Percentiles rank a stretch among this genome's conserved stretches.
phyloP scores from a whole-genome alignment of 2,888 invertebrate species.

The Polydrusus pterygomalis region DNA sequence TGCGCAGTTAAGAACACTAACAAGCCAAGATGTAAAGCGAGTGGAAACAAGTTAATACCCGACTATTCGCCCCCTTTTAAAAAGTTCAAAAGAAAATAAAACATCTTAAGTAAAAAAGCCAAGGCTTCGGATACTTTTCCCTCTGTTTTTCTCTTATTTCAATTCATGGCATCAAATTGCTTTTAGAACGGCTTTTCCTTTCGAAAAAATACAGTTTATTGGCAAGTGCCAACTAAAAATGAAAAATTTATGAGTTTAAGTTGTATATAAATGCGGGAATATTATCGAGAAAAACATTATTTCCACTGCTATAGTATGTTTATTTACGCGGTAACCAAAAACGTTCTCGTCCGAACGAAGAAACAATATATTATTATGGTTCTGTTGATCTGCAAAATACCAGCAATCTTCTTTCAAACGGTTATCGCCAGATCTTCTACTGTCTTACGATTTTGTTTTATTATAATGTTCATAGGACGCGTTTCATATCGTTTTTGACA shows the following conservation, averaged over 20 bases:
- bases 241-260: neutral
- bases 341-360: too few species aligned
- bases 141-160: neutral
- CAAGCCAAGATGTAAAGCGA: neutral
- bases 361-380: too few species aligned
- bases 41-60: conserved; percentile 5
- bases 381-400: too few species aligned
- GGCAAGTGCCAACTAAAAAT: neutral
- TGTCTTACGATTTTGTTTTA: too few species aligned
- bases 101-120: conserved; percentile 13
- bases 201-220: neutral
- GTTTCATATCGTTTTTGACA: too few species aligned
- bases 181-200: neutral
- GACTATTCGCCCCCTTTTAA: neutral
- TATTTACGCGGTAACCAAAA: too few species aligned
- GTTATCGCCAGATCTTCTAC: too few species aligned
- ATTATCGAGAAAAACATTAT: too few species aligned
- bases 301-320: neutral
- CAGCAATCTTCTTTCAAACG: too few species aligned
- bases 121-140: conserved; percentile 5
- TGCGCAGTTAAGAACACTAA: conserved; percentile 3
- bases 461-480: too few species aligned
- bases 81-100: conserved; percentile 5
- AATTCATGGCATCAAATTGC: neutral
- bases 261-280: neutral